Conservation (phyloP, 2,888 invertebrate species). For the Phalangium opilio region DNA sequence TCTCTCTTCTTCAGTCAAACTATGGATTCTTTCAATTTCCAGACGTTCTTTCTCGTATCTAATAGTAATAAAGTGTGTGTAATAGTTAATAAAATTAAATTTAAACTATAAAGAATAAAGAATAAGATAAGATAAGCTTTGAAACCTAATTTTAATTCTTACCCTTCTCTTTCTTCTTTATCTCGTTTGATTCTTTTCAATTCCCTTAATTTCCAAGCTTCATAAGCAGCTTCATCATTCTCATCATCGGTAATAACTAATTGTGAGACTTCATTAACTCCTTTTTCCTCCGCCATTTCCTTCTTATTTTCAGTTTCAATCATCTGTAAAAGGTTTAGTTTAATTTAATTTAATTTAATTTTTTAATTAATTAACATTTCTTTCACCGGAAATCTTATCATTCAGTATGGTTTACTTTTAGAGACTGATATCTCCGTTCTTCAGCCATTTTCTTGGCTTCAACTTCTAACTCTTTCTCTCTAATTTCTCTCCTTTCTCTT, state of each 20-base stretch:
- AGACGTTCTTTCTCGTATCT: constrained; percentile 71
- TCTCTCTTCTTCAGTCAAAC: constrained; percentile 92
- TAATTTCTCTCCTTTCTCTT: constrained; percentile 70
- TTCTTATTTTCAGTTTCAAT: constrained; percentile 29
- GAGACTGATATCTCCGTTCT: constrained; percentile 19
- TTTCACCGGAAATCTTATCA: not conserved
- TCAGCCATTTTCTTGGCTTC: constrained; percentile 55
- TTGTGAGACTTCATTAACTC: constrained; percentile 49
- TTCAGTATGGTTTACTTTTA: constrained; percentile 29
- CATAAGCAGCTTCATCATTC: constrained; percentile 90
- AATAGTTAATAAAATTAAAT: constrained; percentile 1
- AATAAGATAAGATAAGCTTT: too few relatives aligned
- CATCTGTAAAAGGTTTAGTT: too few relatives aligned
- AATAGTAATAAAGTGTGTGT: too few relatives aligned
- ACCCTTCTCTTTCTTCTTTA: constrained; percentile 85
- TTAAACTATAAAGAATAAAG: too few relatives aligned
- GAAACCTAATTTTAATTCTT: too few relatives aligned
- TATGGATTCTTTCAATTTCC: constrained; percentile 76
- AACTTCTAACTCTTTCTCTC: constrained; percentile 52
- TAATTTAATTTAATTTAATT: not conserved
- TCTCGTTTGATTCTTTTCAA: constrained; percentile 90
- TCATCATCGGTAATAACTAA: constrained; percentile 88
- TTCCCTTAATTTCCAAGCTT: constrained; percentile 94
- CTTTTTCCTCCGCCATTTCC: constrained; percentile 41
- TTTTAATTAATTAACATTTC: too few relatives aligned